Base-by-base conservation (phyloP, 2,797 vertebrate species). In the Cynopterus sphinx region DNA sequence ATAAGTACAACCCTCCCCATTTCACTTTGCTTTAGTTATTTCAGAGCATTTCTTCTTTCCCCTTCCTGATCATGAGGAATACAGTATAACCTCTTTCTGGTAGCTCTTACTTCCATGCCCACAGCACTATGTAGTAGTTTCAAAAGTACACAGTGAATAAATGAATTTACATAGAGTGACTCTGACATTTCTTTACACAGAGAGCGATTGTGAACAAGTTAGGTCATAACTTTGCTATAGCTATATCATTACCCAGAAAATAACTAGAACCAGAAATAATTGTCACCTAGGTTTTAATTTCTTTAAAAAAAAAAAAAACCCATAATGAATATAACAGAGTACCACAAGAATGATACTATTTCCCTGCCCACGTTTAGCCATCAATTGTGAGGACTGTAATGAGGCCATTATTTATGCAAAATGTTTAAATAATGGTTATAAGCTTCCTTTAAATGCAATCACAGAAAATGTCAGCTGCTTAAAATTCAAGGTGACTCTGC, bases 401-500 rank as follows among this genome's bases (percentile, higher is more conserved):
- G 43, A 94, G 61, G 73, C 88, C 90, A 96, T 55, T 79, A 94
- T 94, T 97, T 97, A 97, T 95, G 93, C 39, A 91, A 96, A 97
- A 97, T 68, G 68, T 97, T 97, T 97, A 87, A 87, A 93, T 96
- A 97, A 85, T 70, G 81, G 49, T 3, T 36, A 86, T 91, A 90
- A 88, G 36, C 85, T 77, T 97, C 67, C 77, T 94, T 95, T 82
- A 78, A 65, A 6, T 10, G 85, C 22, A 90, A 97, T 61, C 53
- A 2, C 15, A 95, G 94, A 86, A 97, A 97, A 97, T 71, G 81
- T 55, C 93, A 97, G 70, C 71, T 31, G 68, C 87, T 91, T 95
- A 97, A 97, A 84, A 97, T 68, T 95, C 70, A 51, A 97, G 87
- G 96, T 98, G 97, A 98, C 90, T 97, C 96, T 84, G 82, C 59